Conservation (phyloP, 2,113 vertebrate genomes). For the Chauna torquata region DNA sequence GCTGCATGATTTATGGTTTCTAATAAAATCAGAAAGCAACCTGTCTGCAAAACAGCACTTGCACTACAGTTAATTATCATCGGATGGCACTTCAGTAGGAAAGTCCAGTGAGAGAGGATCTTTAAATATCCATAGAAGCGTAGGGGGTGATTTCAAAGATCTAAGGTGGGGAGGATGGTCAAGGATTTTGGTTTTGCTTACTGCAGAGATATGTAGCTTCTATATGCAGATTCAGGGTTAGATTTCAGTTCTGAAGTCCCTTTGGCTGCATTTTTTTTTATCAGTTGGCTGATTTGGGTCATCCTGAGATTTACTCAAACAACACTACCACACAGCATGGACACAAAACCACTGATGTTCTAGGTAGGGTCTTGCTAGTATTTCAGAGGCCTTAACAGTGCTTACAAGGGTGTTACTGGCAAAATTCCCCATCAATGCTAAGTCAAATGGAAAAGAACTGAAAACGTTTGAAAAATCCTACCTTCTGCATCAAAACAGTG, state of each 20-base stretch:
- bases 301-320: neutral
- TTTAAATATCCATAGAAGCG: neutral
- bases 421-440: neutral
- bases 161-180: neutral
- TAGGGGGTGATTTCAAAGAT: neutral
- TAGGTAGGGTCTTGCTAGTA: neutral
- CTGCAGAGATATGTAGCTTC: neutral
- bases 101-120: neutral
- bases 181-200: neutral
- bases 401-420: neutral
- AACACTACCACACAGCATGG: neutral
- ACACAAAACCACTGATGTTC: neutral
- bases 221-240: neutral
- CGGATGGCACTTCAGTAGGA: neutral
- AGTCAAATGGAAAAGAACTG: neutral
- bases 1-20: neutral
- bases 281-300: neutral
- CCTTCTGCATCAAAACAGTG: neutral
- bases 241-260: neutral
- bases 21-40: neutral
- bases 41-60: neutral
- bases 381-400: neutral
- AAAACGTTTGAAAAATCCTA: neutral
- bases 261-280: neutral
- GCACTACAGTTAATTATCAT: neutral